A percentile compares a stretch with the other conserved stretches of the same genome.
Evolutionary conservation across 1,140 invertebrate genomes (phyloP).

Genomic region (Onthophagus taurus): DNA sequence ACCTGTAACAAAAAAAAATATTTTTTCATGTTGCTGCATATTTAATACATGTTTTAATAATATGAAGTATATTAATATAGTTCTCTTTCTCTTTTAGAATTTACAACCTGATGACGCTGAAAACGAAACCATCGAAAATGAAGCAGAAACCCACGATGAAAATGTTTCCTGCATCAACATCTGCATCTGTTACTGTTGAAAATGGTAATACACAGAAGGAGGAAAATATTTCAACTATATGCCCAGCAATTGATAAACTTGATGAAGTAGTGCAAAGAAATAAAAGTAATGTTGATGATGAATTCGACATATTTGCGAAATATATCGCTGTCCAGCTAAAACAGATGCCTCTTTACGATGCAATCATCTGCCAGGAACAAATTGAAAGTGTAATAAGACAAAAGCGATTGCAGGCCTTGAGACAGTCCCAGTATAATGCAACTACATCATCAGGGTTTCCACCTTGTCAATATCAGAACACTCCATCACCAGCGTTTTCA

Average conservation of each 20-base stretch:
- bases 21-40: constrained; percentile 11
- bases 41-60: constrained; percentile 6
- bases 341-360: constrained; percentile 18
- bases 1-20: constrained; percentile 11
- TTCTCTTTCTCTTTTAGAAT: constrained; percentile 19
- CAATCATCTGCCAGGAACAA: constrained; percentile 19
- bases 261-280: constrained; percentile 20
- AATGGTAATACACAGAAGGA: constrained; percentile 17
- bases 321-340: constrained; percentile 15
- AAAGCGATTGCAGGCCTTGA: constrained; percentile 18
- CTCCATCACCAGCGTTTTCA: too few species aligned
- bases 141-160: constrained; percentile 15
- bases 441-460: constrained; percentile 12
- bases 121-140: too few species aligned
- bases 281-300: constrained; percentile 15
- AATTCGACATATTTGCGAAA: constrained; percentile 18
- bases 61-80: constrained; percentile 6
- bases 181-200: constrained; percentile 16
- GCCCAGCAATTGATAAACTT: constrained; percentile 18
- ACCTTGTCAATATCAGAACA: constrained; percentile 8
- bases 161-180: constrained; percentile 18
- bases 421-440: constrained; percentile 14
- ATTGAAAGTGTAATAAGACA: constrained; percentile 19
- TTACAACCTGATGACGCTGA: constrained; percentile 15
- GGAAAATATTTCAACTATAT: constrained; percentile 19